Evolutionary conservation across 2,888 invertebrate genomes (phyloP).

Genomic region (Archips crataeganus): DNA sequence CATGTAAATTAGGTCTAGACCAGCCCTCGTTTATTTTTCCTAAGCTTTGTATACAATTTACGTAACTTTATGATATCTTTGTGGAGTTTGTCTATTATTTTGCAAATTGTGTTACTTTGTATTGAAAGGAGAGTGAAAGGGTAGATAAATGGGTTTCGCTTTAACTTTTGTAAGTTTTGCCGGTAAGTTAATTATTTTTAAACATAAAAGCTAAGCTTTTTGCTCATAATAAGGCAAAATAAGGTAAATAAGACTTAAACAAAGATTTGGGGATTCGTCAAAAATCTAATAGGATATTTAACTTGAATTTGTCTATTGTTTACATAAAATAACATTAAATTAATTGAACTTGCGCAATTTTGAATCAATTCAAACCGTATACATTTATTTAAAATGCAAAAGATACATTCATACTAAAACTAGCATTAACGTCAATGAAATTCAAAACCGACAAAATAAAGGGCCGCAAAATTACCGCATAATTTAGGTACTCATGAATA

Average conservation of each 20-base stretch:
- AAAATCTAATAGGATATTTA: no score
- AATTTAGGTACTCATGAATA: slow-evolving; percentile 17
- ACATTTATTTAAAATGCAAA: no score
- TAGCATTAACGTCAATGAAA: background rate
- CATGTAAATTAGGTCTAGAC: slow-evolving; percentile 79
- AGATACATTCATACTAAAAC: no score
- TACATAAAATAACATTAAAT: no score
- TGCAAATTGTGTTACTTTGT: slow-evolving; percentile 34
- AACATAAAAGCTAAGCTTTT: background rate
- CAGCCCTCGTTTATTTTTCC: slow-evolving; percentile 61
- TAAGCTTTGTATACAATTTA: slow-evolving; percentile 48
- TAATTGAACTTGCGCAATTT: no score
- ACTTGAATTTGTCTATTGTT: no score
- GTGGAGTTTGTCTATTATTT: slow-evolving; percentile 34
- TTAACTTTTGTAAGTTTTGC: background rate
- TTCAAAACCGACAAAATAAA: background rate
- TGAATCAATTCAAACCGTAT: no score
- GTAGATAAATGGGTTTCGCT: slow-evolving; percentile 1
- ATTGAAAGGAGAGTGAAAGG: slow-evolving; percentile 21
- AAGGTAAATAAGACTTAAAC: no score
- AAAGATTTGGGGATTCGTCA: no score
- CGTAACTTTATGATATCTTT: slow-evolving; percentile 40
- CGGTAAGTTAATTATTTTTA: background rate
- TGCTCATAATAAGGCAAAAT: background rate
- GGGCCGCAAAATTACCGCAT: background rate